A percentile compares a stretch with the other conserved stretches of the same genome.
These are phyloP conservation scores for Drosophila testacea DNA, from an alignment of 2,888 invertebrate species.

Conservation along the genomic window DNA sequence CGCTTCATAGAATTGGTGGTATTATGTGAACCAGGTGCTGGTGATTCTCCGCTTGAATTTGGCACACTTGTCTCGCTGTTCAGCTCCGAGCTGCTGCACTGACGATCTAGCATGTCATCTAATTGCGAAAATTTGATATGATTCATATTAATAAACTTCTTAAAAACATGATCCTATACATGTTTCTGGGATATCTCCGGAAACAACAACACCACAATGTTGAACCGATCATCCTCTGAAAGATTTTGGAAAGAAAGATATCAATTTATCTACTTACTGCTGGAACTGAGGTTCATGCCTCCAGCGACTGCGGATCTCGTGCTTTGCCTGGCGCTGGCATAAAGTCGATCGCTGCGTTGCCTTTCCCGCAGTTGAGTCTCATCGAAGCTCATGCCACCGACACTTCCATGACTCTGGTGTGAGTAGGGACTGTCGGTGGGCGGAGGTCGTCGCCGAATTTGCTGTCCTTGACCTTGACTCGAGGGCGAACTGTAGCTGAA, in stretches of 20 bases:
- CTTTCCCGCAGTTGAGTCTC: conserved; percentile 70
- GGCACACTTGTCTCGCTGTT: conserved; percentile 75
- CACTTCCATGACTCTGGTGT: conserved; percentile 80
- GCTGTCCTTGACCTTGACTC: conserved; percentile 62
- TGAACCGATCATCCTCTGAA: too few relatives aligned
- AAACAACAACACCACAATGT: too few relatives aligned
- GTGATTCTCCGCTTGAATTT: conserved; percentile 73
- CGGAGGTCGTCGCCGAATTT: conserved; percentile 48
- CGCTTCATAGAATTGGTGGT: conserved; percentile 78
- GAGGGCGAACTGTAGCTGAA: conserved; percentile 80
- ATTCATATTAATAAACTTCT: too few relatives aligned
- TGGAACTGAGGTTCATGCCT: conserved; percentile 74
- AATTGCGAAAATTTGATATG: neutral
- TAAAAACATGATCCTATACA: too few relatives aligned
- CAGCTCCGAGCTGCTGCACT: conserved; percentile 72
- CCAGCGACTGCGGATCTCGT: conserved; percentile 67
- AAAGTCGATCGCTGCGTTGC: conserved; percentile 72
- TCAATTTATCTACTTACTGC: too few relatives aligned
- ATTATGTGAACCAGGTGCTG: conserved; percentile 45
- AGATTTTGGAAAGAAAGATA: too few relatives aligned
- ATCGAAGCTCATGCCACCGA: conserved; percentile 75
- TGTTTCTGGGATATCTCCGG: too few relatives aligned
- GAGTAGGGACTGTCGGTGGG: conserved; percentile 79
- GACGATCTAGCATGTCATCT: conserved; percentile 80
- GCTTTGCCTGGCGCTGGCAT: conserved; percentile 80